Evolutionary conservation across 2,797 vertebrate genomes (phyloP), one percentile per base, ranked within the genome.

Genomic region (Ara ararauna): DNA sequence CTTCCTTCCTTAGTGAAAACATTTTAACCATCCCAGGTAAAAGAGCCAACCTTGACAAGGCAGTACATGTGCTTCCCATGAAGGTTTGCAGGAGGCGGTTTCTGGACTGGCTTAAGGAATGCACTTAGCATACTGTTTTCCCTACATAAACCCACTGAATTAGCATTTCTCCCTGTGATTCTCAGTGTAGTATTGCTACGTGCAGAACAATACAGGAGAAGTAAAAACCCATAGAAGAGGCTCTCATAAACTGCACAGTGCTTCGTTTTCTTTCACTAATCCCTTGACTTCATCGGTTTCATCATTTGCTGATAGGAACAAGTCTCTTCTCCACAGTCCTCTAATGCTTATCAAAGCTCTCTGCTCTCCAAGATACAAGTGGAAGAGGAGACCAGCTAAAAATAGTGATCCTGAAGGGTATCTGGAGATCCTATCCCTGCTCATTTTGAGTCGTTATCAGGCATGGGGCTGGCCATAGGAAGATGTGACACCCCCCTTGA

Each of bases 71-170:
- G 89, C 79, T 91, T 93, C 13, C 38, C 76, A n/a, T 60, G 87
- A 93, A 7, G 73, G 83, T 80, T 74, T 85, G 61, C 66, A 79
- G 34, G 60, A 91, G 91, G 85, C 2, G 11, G 85, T 76, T 94
- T 92, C 89, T 93, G 87, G 85, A 58, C 65, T 40, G 65, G 45
- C 73, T 32, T 32, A 16, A 86, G 83, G 91, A 95, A 95, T 91
- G 91, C 90, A 76, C 88, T 97, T 15, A 94, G 62, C 56, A 73
- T 58, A 71, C 89, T 42, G 44, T 36, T 97, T 79, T 18, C 68
- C 44, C 56, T n/a, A 7, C 10, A 73, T 3, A 65, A 86, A 92
- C 89, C 2, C 73, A 68, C 74, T 30, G 76, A 86, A 79, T 90
- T 89, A 79, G 83, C 91, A 88, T 91, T 71, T 95, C 60, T 85